Base-by-base conservation (phyloP, 2,113 vertebrate species). In the Eleginops maclovinus region DNA sequence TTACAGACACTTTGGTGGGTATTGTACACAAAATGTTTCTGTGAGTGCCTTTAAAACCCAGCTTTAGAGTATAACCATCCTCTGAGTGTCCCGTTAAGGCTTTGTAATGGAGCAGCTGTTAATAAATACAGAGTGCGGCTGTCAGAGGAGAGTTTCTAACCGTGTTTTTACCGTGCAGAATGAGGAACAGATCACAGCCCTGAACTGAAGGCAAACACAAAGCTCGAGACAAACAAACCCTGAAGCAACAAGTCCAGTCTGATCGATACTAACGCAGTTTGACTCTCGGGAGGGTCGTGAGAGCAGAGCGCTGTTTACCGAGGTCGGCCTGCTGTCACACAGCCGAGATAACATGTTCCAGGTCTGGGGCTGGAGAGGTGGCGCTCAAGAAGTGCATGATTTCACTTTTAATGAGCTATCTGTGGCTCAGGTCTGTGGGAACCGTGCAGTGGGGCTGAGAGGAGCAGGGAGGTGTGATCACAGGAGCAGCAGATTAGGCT, bases 121-220 rank as follows among this genome's bases (percentile, higher is more conserved):
- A 24, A 77, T 56, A 24, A 36, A 28, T 16, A 12, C 62, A 75
- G 50, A 16, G 26, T 12, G n/a, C 0, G 7, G 1, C 16, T 19
- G 58, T 13, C 2, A 11, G 19, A 16, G 21, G 9, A 22, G 44
- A 61, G 36, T 43, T 62, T 26, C 15, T 1, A 14, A 17, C 12
- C 12, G 13, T 75, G 78, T 68, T 77, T 81, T 54, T 19, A 55
- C 65, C 54, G 56, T 10, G 0, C 1, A 21, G 12, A 19, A 72
- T n/a, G 56, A 9, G 72, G 28, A 54, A 83, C 49, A 72, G 70
- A 75, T 79, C 46, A 15, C 65, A 81, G 68, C 80, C 87, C 71
- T 87, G 89, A 89, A 82, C 82, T 54, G 82, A 65, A 62, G 60
- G 68, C 85, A 90, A 88, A 91, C 82, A 90, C 46, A 55, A 50